Evolutionary conservation across 2,888 invertebrate genomes (phyloP).

Genomic region (Limulus polyphemus): DNA sequence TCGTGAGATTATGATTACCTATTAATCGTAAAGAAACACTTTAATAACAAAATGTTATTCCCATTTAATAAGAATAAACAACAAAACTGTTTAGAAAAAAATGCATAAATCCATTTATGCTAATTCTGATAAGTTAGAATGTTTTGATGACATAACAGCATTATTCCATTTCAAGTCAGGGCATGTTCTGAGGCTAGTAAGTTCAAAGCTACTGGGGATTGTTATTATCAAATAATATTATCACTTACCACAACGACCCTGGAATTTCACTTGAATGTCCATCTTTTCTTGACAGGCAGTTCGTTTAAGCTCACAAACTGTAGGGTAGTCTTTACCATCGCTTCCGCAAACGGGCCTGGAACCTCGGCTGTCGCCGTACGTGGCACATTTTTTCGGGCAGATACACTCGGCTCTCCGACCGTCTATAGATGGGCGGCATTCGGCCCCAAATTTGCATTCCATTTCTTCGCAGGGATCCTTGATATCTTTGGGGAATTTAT

Average conservation of each 20-base stretch:
- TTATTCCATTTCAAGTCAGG: too few relatives aligned
- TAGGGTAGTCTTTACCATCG: conserved; percentile 40
- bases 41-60: too few relatives aligned
- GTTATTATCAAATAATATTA: too few relatives aligned
- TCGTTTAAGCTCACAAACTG: conserved; percentile 36
- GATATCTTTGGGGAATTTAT: conserved; percentile 43
- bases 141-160: too few relatives aligned
- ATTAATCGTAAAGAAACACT: too few relatives aligned
- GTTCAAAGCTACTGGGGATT: too few relatives aligned
- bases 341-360: conserved; percentile 64
- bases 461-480: conserved; percentile 58
- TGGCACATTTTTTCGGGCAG: conserved; percentile 63
- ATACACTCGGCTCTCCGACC: conserved; percentile 61
- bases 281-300: conserved; percentile 37
- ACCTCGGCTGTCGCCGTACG: conserved; percentile 67
- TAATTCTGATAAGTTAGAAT: too few relatives aligned
- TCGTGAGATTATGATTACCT: too few relatives aligned
- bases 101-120: too few relatives aligned
- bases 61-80: too few relatives aligned
- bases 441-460: conserved; percentile 54
- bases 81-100: too few relatives aligned
- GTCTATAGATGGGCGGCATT: conserved; percentile 51
- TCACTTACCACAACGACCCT: conserved; percentile 42
- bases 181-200: too few relatives aligned
- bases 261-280: conserved; percentile 38